Evolutionary conservation across 2,888 invertebrate genomes (phyloP), one percentile per base, ranked within the genome.

Genomic region (Latheticus oryzae): DNA sequence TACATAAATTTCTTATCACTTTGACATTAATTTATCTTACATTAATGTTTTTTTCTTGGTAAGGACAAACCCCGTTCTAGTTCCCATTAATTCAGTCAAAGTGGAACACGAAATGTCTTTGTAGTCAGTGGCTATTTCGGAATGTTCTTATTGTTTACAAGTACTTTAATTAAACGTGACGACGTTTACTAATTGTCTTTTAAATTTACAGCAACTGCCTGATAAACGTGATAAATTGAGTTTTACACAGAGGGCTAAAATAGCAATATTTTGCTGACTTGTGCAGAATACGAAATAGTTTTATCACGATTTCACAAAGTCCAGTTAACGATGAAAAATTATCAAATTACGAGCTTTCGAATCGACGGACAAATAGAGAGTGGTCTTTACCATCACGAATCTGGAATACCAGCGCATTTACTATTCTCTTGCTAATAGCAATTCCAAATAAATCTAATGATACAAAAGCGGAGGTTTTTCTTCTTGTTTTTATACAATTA

Each of bases 291-390:
- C 5, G 21, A 19, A 19, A 5, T 19, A 30, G 30, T 3, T 37
- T 16, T 40, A 24, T n/a, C 15, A 11, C 33, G 11, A 13, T 40
- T 23, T 23, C 11, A 15, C 9, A 21, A 28, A 9, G 12, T 28
- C 8, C n/a, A 15, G 3, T 3, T 2, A 4, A 12, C 19, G 19
- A 45, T 45, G 45, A 32, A 30, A 32, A 30, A 45, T 32, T 19
- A 19, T 32, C 32, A 11, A 43, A 32, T 47, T 24, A 16, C 24
- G 37, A 37, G 35, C 38, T 50, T 50, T 52, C 40, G 42, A 52
- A 52, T 52, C 42, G 32, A 15, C 32, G 42, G 21, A 23, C 42
- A 52, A 52, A 52, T 52, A 52, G 52, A 52, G 52, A 52, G 52
- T 52, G 13, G 16, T 13, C 13, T 8, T 9, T 7, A 35, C 24